phyloP scores from a whole-genome alignment of 1,140 invertebrate genomes.

The Drosophila carrolli region DNA sequence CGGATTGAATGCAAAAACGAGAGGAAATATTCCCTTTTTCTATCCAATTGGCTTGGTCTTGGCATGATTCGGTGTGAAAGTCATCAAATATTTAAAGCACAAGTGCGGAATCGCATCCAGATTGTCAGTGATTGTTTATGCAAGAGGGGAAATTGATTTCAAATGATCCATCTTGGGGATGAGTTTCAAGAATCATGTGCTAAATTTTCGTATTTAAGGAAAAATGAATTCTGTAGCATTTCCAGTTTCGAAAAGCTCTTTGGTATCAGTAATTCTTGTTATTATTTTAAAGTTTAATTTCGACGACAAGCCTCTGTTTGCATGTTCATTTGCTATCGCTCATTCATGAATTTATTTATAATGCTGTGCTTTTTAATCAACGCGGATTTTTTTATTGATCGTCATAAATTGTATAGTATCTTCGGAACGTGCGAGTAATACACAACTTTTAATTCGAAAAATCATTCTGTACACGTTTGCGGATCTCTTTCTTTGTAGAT shows the following conservation, averaged over 20 bases:
- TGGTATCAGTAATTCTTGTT: not conserved
- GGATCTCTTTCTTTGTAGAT: too few relatives aligned
- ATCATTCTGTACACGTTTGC: not conserved
- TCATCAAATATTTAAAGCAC: conserved; percentile 56
- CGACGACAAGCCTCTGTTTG: conserved; percentile 17
- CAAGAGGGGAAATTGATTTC: conserved; percentile 48
- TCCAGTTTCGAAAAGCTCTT: not conserved
- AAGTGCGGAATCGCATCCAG: conserved; percentile 41
- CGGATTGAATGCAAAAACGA: conserved; percentile 26
- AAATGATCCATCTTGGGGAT: not conserved
- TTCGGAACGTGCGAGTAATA: not conserved
- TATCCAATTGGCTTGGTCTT: conserved; percentile 10
- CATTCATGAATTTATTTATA: conserved; percentile 42
- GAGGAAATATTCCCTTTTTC: not conserved
- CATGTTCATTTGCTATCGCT: conserved; percentile 1
- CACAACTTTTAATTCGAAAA: not conserved
- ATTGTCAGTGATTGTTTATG: conserved; percentile 27
- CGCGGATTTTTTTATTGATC: not conserved
- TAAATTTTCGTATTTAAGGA: not conserved
- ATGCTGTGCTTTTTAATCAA: conserved; percentile 11
- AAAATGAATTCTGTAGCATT: not conserved
- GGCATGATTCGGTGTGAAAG: conserved; percentile 47
- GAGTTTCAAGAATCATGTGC: not conserved
- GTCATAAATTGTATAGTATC: conserved; percentile 5
- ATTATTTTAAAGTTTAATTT: not conserved